A percentile compares a stretch with the other conserved stretches of the same genome.
phyloP scores from a whole-genome alignment of 1,140 invertebrate species.

The Zaprionus taronus region DNA sequence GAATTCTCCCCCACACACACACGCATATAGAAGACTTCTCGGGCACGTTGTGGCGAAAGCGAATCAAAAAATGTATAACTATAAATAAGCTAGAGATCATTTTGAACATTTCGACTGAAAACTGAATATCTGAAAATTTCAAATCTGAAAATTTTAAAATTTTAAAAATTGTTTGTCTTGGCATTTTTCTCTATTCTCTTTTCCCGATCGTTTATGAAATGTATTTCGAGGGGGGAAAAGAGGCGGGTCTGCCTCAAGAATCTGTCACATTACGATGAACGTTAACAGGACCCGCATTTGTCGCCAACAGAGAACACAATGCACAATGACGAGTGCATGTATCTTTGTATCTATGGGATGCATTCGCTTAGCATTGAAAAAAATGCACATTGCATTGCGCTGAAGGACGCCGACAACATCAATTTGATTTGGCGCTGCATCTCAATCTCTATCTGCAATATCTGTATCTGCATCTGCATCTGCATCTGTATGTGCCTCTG shows the following conservation, averaged over 20 bases:
- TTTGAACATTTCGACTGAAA: slow-evolving; percentile 16
- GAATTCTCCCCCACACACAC: neutral
- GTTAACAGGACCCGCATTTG: slow-evolving; percentile 45
- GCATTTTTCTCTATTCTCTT: slow-evolving; percentile 49
- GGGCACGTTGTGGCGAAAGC: slow-evolving; percentile 51
- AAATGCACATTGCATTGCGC: slow-evolving; percentile 70
- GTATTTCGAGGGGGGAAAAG: slow-evolving; percentile 38
- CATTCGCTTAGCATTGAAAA: slow-evolving; percentile 72
- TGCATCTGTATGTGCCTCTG: slow-evolving; percentile 1
- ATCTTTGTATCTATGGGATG: slow-evolving; percentile 38
- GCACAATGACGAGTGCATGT: slow-evolving; percentile 27
- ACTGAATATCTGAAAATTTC: slow-evolving; percentile 1
- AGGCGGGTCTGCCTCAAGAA: slow-evolving; percentile 17
- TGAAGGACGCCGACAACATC: slow-evolving; percentile 73
- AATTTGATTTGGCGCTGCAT: slow-evolving; percentile 64
- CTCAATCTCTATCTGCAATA: slow-evolving; percentile 25
- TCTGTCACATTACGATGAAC: slow-evolving; percentile 30
- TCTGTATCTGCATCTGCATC: neutral
- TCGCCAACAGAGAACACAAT: slow-evolving; percentile 9
- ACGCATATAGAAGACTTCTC: slow-evolving; percentile 26
- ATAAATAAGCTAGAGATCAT: slow-evolving; percentile 71
- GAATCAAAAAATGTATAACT: slow-evolving; percentile 58
- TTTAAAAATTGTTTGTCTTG: slow-evolving; percentile 58
- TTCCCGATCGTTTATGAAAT: slow-evolving; percentile 70
- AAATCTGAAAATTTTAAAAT: slow-evolving; percentile 41